Base-by-base conservation (phyloP, 2,113 vertebrate genomes). In the Genyomyrus donnyi region DNA sequence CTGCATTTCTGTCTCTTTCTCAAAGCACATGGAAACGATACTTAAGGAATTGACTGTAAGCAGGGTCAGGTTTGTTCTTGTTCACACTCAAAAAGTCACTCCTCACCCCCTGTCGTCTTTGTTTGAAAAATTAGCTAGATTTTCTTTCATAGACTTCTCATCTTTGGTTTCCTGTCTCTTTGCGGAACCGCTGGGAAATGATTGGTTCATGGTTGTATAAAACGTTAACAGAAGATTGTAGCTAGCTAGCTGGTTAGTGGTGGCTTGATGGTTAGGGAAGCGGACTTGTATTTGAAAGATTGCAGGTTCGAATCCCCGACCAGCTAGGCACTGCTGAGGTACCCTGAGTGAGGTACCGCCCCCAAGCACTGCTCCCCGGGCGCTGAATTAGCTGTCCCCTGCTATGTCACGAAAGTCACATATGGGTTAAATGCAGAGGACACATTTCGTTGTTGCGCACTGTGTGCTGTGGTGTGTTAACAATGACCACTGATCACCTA, bases 281-380 rank as follows among this genome's bases (percentile, higher is more conserved):
- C 39, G 3, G 3, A 42, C 39, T 42, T 42, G 39, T 42, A 42
- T 3, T 42, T 42, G 39, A 42, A 42, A 42, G 39, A 42, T 42
- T 42, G 39, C 39, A 42, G 39, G 39, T 42, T 42, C 3, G 39
- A 42, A 42, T 42, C 39, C 39, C 39, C 3, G 39, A 42, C 39
- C 39, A 42, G 39, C 3, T 0, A 42, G 39, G 39, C 39, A 42
- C 39, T 0, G 3, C 39, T 42, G 3, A 42, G 39, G 39, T 42
- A 42, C 39, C 39, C 39, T 3, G 39, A 42, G 39, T 0, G 0
- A 42, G 39, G 39, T 42, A 0, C 39, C 0, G 3, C 0, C 39
- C 39, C 39, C 39, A 42, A 3, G 0, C 39, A 42, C 39, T 42
- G 39, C 39, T 4, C 39, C 39, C 3, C 39, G 39, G 39, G 39